Percentiles rank a stretch among this genome's conserved stretches.
phyloP scores from a whole-genome alignment of 1,140 invertebrate species.

The Camponotus floridanus region DNA sequence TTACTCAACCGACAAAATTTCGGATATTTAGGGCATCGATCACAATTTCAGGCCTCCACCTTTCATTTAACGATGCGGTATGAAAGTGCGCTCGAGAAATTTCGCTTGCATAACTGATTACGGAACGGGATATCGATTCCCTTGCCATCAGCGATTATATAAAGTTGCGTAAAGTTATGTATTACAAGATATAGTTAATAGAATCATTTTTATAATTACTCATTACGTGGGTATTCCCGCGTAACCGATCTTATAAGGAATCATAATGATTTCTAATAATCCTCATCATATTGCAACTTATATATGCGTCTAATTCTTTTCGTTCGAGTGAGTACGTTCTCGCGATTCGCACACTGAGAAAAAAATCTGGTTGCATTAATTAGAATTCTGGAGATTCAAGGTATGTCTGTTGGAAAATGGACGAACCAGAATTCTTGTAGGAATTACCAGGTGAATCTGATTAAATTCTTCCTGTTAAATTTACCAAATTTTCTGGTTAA shows the following conservation, averaged over 20 bases:
- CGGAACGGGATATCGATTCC: background rate
- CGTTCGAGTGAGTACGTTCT: background rate
- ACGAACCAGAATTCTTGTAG: too few species aligned
- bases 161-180: background rate
- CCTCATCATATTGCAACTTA: slow-evolving; percentile 7
- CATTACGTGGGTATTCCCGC: background rate
- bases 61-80: background rate
- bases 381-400: too few species aligned
- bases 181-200: background rate
- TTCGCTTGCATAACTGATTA: slow-evolving; percentile 9
- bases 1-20: slow-evolving; percentile 22
- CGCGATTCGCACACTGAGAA: too few species aligned
- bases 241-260: background rate
- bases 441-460: too few species aligned
- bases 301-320: background rate
- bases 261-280: background rate
- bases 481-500: too few species aligned
- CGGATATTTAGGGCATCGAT: background rate
- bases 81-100: slow-evolving; percentile 45
- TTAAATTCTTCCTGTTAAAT: too few species aligned
- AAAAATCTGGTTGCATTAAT: too few species aligned
- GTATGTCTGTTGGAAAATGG: too few species aligned
- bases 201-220: background rate
- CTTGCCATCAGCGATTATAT: background rate
- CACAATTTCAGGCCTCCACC: background rate